Conservation (phyloP, 2,888 invertebrate genomes). For the Nephrocerus scutellatus region DNA sequence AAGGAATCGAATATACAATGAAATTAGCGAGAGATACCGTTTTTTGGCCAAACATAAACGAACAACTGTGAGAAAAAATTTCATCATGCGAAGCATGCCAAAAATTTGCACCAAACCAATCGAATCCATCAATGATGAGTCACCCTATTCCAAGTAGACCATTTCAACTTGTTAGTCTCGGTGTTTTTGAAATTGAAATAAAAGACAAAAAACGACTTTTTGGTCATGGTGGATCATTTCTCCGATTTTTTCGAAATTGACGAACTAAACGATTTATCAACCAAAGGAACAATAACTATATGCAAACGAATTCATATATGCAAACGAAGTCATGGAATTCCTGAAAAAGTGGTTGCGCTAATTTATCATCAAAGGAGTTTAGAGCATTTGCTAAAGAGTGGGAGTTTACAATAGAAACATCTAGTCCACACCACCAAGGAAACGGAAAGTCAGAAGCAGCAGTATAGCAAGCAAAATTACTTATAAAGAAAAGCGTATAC, state of each 20-base stretch:
- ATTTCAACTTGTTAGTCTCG: conserved; percentile 13
- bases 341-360: conserved; percentile 6
- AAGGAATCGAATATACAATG: conserved; percentile 6
- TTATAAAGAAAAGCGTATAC: too few relatives aligned
- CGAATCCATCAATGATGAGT: conserved; percentile 2
- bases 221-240: conserved; percentile 15
- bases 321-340: conserved; percentile 13
- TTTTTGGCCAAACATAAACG: too few relatives aligned
- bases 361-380: conserved; percentile 4
- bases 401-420: conserved; percentile 10
- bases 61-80: too few relatives aligned
- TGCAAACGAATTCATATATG: conserved; percentile 4
- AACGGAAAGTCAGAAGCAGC: conserved; percentile 11
- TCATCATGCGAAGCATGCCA: conserved; percentile 10
- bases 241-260: conserved; percentile 18
- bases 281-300: conserved; percentile 6
- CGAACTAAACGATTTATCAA: conserved; percentile 6
- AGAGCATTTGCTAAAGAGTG: conserved; percentile 4
- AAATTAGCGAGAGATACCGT: conserved; percentile 12
- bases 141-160: conserved; percentile 8
- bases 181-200: conserved; percentile 10
- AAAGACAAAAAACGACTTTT: conserved; percentile 9
- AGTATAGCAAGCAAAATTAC: too few relatives aligned
- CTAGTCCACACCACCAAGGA: conserved; percentile 13
- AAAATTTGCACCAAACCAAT: conserved; percentile 1